A percentile compares a stretch with the other conserved stretches of the same genome.
Evolutionary conservation across 2,797 vertebrate species (phyloP).

Genomic region (Harpagifer antarcticus): DNA sequence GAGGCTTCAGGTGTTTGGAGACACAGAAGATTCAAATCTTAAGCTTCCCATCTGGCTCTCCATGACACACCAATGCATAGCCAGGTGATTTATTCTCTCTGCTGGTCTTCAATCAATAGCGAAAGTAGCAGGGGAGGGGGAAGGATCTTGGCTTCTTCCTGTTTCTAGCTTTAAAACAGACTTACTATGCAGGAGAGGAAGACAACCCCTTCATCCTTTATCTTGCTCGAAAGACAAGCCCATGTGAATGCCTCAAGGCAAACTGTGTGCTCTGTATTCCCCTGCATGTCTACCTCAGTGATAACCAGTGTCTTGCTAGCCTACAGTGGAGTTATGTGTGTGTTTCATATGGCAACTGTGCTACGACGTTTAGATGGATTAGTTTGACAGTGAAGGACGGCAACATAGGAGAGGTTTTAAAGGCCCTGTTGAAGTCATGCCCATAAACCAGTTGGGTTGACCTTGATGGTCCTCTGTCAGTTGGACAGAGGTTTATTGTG

Average conservation of each 20-base stretch:
- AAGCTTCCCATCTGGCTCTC: constrained; percentile 54
- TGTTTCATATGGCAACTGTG: constrained; percentile 48
- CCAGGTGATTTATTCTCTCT: constrained; percentile 57
- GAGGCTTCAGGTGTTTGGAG: constrained; percentile 53
- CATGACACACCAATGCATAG: constrained; percentile 64
- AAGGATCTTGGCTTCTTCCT: constrained; percentile 53
- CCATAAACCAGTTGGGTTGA: constrained; percentile 23
- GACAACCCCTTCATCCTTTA: constrained; percentile 72
- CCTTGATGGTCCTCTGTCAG: constrained; percentile 10
- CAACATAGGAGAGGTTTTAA: constrained; percentile 8
- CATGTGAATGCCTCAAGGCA: constrained; percentile 65
- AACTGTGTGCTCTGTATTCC: constrained; percentile 54
- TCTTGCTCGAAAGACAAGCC: constrained; percentile 70
- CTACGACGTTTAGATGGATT: constrained; percentile 41
- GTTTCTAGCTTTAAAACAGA: constrained; percentile 72
- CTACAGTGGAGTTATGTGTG: constrained; percentile 47
- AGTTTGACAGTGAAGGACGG: constrained; percentile 49
- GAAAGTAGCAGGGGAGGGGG: constrained; percentile 52
- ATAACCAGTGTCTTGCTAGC: constrained; percentile 62
- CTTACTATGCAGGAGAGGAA: constrained; percentile 71
- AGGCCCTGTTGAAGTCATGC: constrained; percentile 3
- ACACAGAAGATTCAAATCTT: constrained; percentile 59
- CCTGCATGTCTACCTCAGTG: constrained; percentile 49
- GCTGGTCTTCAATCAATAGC: constrained; percentile 75
- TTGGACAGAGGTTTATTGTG: background rate